Conservation (phyloP, 2,797 vertebrate genomes). For the Sebastolobus altivelis region DNA sequence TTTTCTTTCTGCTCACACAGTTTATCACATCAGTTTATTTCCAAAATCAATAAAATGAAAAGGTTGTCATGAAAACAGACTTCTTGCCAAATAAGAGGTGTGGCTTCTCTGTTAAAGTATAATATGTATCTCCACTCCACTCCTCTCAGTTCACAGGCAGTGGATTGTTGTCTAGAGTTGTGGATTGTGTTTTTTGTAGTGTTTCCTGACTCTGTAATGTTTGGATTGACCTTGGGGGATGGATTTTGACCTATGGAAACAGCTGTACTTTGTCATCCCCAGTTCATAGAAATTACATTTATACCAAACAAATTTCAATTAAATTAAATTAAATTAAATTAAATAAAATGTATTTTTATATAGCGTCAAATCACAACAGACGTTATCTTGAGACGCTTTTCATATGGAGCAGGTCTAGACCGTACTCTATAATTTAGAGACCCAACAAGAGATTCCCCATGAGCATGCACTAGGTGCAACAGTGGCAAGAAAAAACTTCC, state of each 20-base stretch:
- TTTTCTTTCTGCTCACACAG: constrained; percentile 1
- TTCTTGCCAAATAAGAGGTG: not conserved
- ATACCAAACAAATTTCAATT: not conserved
- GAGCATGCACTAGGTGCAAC: too few species aligned
- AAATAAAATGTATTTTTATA: too few species aligned
- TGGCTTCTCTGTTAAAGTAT: not conserved
- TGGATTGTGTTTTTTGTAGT: not conserved
- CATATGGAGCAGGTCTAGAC: too few species aligned
- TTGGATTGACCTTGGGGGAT: not conserved
- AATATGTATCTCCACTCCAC: not conserved
- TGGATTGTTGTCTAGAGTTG: not conserved
- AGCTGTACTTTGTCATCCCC: not conserved
- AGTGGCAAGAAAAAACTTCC: too few species aligned
- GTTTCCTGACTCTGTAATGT: not conserved
- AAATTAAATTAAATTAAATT: rapidly evolving
- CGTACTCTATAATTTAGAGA: too few species aligned
- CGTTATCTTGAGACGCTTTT: too few species aligned
- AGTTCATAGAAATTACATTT: not conserved
- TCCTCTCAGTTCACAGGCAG: not conserved
- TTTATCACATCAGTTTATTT: constrained; percentile 18
- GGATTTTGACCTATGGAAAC: not conserved
- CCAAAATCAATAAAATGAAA: constrained; percentile 17
- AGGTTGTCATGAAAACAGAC: constrained; percentile 22
- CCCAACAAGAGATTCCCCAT: too few species aligned
- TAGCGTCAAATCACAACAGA: too few species aligned